Evolutionary conservation across 92 coral and sea anemone species (phyloP), one percentile per base, ranked within the genome.

Genomic region (Porites evermanni): DNA sequence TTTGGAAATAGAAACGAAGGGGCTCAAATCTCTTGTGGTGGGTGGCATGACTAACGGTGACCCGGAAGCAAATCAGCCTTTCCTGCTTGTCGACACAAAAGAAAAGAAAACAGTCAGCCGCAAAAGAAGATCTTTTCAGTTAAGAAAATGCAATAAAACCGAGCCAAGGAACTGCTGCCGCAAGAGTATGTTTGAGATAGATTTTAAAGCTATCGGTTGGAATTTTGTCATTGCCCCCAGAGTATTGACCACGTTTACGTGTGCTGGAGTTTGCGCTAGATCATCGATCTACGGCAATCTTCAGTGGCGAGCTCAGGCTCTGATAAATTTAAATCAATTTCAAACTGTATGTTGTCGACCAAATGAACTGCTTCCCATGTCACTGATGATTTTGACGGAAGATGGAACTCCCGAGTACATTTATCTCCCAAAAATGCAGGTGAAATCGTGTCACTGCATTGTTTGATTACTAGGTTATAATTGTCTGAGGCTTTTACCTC

Each of bases 181-280:
- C 77, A 6, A 16, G 14, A 77, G 68, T 58, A 12, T 8, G 54
- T 13, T 67, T 2, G 59, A 7, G 3, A 52, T 85, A 13, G 12
- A 76, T 53, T 77, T 85, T 38, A 7, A 47, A 0, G 4, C 23
- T 1, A 23, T 75, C n/a, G 70, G 74, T 7, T 85, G 24, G 75
- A 6, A 26, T 29, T 85, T 85, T 53, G 44, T 85, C 59, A 18
- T 76, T 11, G 7, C 4, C 2, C 88, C 88, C 12, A 54, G 19
- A n/a, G 1, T 13, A 7, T 10, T 54, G 10, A 66, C 53, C 16
- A 17, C 60, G 19, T 5, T 7, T 12, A 21, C 16, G 14, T 85
- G 88, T 24, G 7, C 47, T 1, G 88, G 88, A 54, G 14, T 7
- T n/a, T 85, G 88, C 77, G 20, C 61, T 2, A 56, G 18, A 6